These are phyloP conservation scores for Oreohelix idahoensis DNA, from an alignment of 1,140 invertebrate genomes.

Conservation along the genomic window DNA sequence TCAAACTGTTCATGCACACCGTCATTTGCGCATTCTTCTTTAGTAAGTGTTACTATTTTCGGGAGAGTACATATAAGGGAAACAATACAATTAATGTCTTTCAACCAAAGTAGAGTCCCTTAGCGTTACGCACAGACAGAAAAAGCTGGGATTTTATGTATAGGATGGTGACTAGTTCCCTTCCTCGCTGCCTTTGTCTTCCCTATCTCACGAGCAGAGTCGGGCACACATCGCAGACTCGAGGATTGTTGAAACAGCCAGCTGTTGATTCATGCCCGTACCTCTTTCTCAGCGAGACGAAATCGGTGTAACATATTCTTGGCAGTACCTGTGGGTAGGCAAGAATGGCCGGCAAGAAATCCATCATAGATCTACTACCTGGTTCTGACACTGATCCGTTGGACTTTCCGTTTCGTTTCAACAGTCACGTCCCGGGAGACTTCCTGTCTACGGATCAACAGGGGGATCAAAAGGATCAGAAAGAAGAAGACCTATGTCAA, in stretches of 20 bases:
- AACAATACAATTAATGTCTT: too few species aligned
- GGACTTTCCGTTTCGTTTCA: conserved; percentile 26
- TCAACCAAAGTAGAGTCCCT: too few species aligned
- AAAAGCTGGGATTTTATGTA: too few species aligned
- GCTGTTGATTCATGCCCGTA: neutral
- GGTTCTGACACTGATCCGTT: neutral
- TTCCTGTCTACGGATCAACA: neutral
- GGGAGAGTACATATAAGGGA: too few species aligned
- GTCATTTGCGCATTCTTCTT: too few species aligned
- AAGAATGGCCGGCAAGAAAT: conserved; percentile 16
- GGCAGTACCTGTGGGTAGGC: conserved; percentile 8
- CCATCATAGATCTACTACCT: neutral
- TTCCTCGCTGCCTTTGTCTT: too few species aligned
- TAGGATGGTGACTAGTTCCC: too few species aligned
- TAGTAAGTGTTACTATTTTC: too few species aligned
- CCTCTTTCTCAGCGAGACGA: conserved; percentile 3
- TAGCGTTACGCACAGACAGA: too few species aligned
- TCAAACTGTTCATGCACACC: too few species aligned
- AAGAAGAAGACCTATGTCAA: neutral
- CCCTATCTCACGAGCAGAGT: too few species aligned
- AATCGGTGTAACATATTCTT: neutral
- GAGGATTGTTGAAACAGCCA: neutral
- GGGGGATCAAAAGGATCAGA: neutral
- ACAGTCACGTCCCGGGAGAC: conserved; percentile 11
- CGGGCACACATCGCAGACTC: too few species aligned